Evolutionary conservation across 2,113 vertebrate species (phyloP).

Genomic region (Passerina amoena): DNA sequence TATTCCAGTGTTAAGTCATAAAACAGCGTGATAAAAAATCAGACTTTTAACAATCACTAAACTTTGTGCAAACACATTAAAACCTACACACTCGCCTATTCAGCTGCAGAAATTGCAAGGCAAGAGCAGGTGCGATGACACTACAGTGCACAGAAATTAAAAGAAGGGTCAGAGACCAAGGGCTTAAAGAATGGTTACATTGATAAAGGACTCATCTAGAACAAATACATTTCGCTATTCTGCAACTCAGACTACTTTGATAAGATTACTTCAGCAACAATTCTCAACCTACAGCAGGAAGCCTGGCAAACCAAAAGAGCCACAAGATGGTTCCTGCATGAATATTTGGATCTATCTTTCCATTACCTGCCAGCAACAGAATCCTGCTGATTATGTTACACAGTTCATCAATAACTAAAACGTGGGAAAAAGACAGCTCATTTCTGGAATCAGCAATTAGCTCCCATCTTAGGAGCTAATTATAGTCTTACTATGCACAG

Average conservation of each 20-base stretch:
- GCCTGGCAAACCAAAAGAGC: neutral
- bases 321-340: neutral
- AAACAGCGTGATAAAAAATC: neutral
- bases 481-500: neutral
- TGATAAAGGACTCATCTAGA: neutral
- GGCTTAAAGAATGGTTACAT: neutral
- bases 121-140: neutral
- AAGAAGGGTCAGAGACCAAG: neutral
- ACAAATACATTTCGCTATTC: neutral
- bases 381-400: neutral
- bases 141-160: neutral
- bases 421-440: neutral
- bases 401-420: constrained; percentile 25
- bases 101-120: neutral
- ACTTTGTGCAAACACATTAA: neutral
- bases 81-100: neutral
- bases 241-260: neutral
- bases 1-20: constrained; percentile 32
- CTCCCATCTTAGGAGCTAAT: neutral
- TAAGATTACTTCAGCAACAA: neutral
- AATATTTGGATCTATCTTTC: constrained; percentile 8
- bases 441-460: neutral
- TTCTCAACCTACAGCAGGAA: neutral
- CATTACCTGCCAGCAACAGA: neutral
- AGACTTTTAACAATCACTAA: neutral